Conservation (phyloP, 2,797 vertebrate genomes). For the Premnoplex brunnescens region DNA sequence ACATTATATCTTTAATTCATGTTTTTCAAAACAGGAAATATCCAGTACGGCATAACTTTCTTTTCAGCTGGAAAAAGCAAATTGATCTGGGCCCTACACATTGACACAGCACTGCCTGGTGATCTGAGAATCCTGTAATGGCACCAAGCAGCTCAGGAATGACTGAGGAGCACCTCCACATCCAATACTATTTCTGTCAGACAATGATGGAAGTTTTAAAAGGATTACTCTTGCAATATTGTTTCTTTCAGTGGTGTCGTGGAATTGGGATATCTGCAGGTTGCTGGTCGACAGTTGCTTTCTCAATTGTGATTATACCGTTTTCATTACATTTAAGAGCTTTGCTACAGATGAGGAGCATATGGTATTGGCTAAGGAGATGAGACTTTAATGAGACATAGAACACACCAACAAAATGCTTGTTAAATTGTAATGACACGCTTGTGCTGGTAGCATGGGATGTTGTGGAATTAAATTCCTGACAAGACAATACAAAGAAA, state of each 20-base stretch:
- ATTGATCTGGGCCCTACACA: not conserved
- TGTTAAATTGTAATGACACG: slow-evolving; percentile 55
- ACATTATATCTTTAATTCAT: not conserved
- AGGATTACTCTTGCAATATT: not conserved
- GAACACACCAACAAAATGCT: slow-evolving; percentile 53
- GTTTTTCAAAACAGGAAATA: not conserved
- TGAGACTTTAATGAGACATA: slow-evolving; percentile 61
- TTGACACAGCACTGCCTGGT: not conserved
- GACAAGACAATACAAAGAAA: slow-evolving; percentile 47
- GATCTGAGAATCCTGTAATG: not conserved
- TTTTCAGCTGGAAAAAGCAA: not conserved
- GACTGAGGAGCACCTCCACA: not conserved
- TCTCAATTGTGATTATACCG: not conserved
- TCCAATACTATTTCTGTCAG: not conserved
- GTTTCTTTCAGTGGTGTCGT: fast-evolving
- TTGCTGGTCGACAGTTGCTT: not conserved
- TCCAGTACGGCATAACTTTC: not conserved
- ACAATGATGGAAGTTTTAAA: not conserved
- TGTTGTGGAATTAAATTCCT: slow-evolving; percentile 52
- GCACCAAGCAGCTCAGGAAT: not conserved
- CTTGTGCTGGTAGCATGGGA: slow-evolving; percentile 13
- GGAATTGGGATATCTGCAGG: not conserved
- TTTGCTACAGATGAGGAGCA: slow-evolving; percentile 49
- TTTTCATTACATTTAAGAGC: slow-evolving; percentile 46
- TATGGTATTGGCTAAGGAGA: slow-evolving; percentile 44